phyloP scores from a whole-genome alignment of 2,888 invertebrate species.

The Caenorhabditis sp. region DNA sequence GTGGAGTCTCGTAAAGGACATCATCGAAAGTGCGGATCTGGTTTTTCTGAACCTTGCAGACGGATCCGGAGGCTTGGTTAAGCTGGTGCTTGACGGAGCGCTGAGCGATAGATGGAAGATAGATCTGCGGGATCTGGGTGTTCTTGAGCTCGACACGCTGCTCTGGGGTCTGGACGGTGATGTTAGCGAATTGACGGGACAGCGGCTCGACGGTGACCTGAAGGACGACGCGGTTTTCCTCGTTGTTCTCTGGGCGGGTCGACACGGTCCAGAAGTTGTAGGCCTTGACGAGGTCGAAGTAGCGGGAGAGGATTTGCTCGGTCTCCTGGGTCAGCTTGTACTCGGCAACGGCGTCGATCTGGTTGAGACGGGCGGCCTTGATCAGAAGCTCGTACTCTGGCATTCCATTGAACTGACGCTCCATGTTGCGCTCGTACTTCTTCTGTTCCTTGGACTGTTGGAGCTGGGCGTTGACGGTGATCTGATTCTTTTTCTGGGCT shows the following conservation, averaged over 20 bases:
- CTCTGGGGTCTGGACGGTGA: slow-evolving; percentile 71
- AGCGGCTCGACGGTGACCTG: slow-evolving; percentile 73
- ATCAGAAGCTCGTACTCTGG: slow-evolving; percentile 57
- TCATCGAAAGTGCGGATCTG: slow-evolving; percentile 77
- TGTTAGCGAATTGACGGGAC: slow-evolving; percentile 68
- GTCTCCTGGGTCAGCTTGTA: slow-evolving; percentile 64
- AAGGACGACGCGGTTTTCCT: slow-evolving; percentile 56
- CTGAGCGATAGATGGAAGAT: slow-evolving; percentile 53
- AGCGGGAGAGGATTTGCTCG: slow-evolving; percentile 53
- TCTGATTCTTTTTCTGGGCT: slow-evolving; percentile 60
- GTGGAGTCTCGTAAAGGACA: slow-evolving; percentile 71
- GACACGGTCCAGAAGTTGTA: slow-evolving; percentile 65
- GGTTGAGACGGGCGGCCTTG: slow-evolving; percentile 61
- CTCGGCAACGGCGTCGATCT: slow-evolving; percentile 64
- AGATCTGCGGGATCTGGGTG: slow-evolving; percentile 57
- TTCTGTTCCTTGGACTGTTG: slow-evolving; percentile 59
- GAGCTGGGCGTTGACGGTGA: slow-evolving; percentile 55
- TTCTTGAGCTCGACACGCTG: slow-evolving; percentile 61
- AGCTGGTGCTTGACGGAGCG: slow-evolving; percentile 39
- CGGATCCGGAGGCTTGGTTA: slow-evolving; percentile 44
- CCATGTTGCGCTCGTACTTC: slow-evolving; percentile 48
- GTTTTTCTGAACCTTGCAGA: slow-evolving; percentile 61
- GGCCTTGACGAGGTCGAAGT: slow-evolving; percentile 68
- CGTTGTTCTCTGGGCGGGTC: slow-evolving; percentile 33
- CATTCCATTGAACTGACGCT: slow-evolving; percentile 45